Conservation (phyloP, 64 coral and sea anemone species). For the Stylophora pistillata region DNA sequence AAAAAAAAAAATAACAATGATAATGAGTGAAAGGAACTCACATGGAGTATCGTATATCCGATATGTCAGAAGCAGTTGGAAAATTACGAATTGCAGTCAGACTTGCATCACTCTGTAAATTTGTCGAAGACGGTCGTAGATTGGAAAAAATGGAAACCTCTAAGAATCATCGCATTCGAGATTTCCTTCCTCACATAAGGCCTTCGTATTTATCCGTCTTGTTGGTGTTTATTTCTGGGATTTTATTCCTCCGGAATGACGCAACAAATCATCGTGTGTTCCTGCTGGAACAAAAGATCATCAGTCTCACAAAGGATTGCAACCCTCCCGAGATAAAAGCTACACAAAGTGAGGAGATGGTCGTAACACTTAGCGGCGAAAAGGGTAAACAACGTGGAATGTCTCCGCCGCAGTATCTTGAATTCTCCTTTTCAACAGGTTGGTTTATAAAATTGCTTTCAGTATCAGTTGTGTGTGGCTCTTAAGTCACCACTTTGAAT, state of each 20-base stretch:
- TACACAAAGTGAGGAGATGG: background rate
- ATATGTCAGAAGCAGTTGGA: too few species aligned
- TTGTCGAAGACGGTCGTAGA: too few species aligned
- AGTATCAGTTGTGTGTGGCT: too few species aligned
- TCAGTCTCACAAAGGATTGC: background rate
- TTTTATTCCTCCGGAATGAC: conserved; percentile 14
- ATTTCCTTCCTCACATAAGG: background rate
- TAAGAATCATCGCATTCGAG: background rate
- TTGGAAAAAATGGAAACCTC: background rate
- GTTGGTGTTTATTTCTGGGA: conserved; percentile 7
- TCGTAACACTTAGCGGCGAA: background rate
- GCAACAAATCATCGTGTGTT: conserved; percentile 7
- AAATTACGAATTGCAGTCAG: too few species aligned
- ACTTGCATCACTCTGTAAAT: too few species aligned
- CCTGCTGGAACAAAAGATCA: background rate
- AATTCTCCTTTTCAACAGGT: background rate
- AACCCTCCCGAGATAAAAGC: background rate
- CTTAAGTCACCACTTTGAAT: too few species aligned
- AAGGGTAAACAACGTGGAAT: background rate
- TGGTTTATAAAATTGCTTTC: background rate
- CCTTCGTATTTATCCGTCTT: conserved; percentile 6
- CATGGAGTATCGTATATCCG: too few species aligned
- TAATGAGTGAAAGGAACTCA: too few species aligned
- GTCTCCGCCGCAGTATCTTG: background rate
- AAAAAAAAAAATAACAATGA: too few species aligned